A percentile compares a stretch with the other conserved stretches of the same genome.
Evolutionary conservation across 2,797 vertebrate genomes (phyloP).

Genomic region (Tangara arthus): DNA sequence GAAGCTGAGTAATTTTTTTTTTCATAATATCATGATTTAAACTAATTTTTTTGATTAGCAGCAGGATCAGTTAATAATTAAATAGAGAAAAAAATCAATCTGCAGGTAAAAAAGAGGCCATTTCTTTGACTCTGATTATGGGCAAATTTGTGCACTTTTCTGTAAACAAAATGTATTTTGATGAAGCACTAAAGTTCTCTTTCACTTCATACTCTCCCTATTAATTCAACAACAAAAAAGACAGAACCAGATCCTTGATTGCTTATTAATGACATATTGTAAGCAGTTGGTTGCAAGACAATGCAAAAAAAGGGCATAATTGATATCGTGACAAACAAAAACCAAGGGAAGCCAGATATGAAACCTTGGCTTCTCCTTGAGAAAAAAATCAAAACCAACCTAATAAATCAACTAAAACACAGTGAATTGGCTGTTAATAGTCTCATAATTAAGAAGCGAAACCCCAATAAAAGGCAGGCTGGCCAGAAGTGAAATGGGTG

Average conservation of each 20-base stretch:
- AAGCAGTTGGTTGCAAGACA: not conserved
- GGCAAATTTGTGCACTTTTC: not conserved
- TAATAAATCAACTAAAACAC: not conserved
- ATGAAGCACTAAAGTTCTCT: not conserved
- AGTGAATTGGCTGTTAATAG: not conserved
- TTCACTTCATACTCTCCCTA: not conserved
- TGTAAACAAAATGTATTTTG: not conserved
- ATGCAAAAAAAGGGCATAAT: not conserved
- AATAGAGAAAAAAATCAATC: not conserved
- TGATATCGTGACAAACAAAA: not conserved
- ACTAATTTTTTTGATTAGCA: not conserved
- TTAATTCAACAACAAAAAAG: conserved; percentile 28
- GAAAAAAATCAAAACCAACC: not conserved
- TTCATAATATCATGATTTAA: not conserved
- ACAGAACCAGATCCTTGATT: conserved; percentile 19
- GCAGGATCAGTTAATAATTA: not conserved
- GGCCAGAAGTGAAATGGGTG: not conserved
- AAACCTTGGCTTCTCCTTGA: not conserved
- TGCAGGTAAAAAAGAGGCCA: not conserved
- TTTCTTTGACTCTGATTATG: not conserved
- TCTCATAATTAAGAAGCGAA: not conserved
- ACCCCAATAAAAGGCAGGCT: not conserved
- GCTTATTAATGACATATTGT: not conserved
- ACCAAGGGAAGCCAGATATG: not conserved
- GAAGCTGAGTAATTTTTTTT: not conserved